These are phyloP conservation scores for Dermolepida albohirtum DNA, from an alignment of 2,888 invertebrate species.

Conservation along the genomic window DNA sequence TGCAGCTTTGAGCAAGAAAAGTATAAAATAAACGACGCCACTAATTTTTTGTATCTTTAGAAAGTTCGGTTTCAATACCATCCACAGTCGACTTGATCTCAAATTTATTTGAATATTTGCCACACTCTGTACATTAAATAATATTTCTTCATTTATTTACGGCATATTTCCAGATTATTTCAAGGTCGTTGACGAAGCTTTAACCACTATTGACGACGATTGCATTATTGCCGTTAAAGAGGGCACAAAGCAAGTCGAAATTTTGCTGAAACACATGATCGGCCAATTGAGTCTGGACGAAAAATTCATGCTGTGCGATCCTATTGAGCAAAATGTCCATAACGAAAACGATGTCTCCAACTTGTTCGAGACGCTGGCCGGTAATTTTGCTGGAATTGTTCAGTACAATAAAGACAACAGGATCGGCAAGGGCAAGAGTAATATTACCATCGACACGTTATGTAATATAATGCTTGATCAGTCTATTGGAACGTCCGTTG, in stretches of 20 bases:
- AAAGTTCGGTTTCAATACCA: too few relatives aligned
- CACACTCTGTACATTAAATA: too few relatives aligned
- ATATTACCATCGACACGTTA: slow-evolving; percentile 82
- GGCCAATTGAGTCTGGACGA: slow-evolving; percentile 76
- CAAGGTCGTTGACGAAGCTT: slow-evolving; percentile 81
- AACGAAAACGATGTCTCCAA: slow-evolving; percentile 78
- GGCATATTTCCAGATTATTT: slow-evolving; percentile 76
- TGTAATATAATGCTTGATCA: slow-evolving; percentile 81
- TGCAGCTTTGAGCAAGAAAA: too few relatives aligned
- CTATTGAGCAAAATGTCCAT: slow-evolving; percentile 73
- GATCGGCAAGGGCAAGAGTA: slow-evolving; percentile 71
- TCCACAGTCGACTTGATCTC: too few relatives aligned
- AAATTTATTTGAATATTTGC: too few relatives aligned
- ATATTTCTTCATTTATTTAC: too few relatives aligned
- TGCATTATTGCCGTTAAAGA: slow-evolving; percentile 77
- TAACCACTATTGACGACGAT: slow-evolving; percentile 74
- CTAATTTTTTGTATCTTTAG: too few relatives aligned
- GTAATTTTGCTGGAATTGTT: slow-evolving; percentile 90
- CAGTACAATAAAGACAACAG: slow-evolving; percentile 96
- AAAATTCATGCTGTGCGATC: slow-evolving; percentile 83
- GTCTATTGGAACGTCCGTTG: slow-evolving; percentile 71
- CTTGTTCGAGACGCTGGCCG: slow-evolving; percentile 84
- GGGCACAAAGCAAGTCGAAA: slow-evolving; percentile 75
- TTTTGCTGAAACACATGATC: slow-evolving; percentile 71
- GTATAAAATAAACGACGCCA: too few relatives aligned